Percentiles rank a stretch among this genome's conserved stretches.
Evolutionary conservation across 2,888 invertebrate species (phyloP).

Genomic region (Nemotelus nigrinus): DNA sequence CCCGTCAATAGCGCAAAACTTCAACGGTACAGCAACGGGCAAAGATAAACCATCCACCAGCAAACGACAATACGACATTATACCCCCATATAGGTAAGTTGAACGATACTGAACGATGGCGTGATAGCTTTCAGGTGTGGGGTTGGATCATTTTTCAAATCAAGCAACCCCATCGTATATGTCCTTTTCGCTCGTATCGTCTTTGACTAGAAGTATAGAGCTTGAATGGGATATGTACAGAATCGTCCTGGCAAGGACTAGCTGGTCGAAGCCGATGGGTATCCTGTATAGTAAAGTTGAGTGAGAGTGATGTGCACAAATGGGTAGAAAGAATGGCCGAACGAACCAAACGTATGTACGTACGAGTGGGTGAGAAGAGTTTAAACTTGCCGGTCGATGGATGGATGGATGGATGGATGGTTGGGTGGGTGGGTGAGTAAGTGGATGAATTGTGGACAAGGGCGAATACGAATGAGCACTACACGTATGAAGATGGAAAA

Average conservation of each 20-base stretch:
- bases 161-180: not conserved
- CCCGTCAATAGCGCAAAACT: too few relatives aligned
- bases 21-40: not conserved
- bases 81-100: constrained; percentile 25
- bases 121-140: constrained; percentile 12
- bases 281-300: constrained; percentile 1
- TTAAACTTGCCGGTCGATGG: not conserved
- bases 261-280: constrained; percentile 38
- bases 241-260: constrained; percentile 29
- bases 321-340: constrained; percentile 30
- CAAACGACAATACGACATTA: not conserved
- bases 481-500: not conserved
- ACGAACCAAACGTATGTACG: not conserved
- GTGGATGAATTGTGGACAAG: constrained; percentile 32
- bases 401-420: constrained; percentile 7
- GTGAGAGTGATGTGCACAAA: constrained; percentile 27
- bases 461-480: constrained; percentile 5
- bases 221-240: too few relatives aligned
- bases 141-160: not conserved
- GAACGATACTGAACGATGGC: not conserved
- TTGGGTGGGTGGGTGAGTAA: constrained; percentile 8
- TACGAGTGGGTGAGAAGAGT: not conserved
- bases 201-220: constrained; percentile 11
- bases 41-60: constrained; percentile 31
- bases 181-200: constrained; percentile 26